Percentiles rank a stretch among this genome's conserved stretches.
Evolutionary conservation across 2,888 invertebrate genomes (phyloP).

Genomic region (Xylota segnis): DNA sequence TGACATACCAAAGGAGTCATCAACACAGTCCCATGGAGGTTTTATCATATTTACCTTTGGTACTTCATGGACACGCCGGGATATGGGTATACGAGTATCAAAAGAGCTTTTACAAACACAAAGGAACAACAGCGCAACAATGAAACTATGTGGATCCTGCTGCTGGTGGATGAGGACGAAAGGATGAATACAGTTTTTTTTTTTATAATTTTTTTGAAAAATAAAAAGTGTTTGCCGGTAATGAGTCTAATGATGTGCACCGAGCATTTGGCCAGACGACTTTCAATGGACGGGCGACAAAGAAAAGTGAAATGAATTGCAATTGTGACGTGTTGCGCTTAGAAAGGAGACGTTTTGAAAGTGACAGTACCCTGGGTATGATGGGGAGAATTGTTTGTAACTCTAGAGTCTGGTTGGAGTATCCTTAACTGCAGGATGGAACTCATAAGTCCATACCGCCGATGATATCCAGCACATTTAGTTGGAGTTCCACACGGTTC

Average conservation of each 20-base stretch:
- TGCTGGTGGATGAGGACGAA: neutral
- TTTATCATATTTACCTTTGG: constrained; percentile 62
- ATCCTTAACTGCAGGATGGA: too few species aligned
- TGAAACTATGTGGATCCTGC: constrained; percentile 35
- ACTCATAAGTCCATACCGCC: too few species aligned
- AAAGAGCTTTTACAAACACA: constrained; percentile 30
- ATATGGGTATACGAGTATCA: constrained; percentile 21
- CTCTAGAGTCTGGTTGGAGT: too few species aligned
- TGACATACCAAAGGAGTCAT: constrained; percentile 57
- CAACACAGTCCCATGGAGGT: constrained; percentile 45
- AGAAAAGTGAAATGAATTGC: constrained; percentile 38
- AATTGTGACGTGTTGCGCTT: constrained; percentile 16
- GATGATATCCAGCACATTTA: too few species aligned
- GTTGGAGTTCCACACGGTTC: too few species aligned
- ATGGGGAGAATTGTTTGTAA: too few species aligned
- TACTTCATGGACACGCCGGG: constrained; percentile 47
- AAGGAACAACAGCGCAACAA: constrained; percentile 52
- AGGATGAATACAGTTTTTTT: neutral
- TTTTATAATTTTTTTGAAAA: neutral
- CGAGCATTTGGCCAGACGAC: constrained; percentile 42
- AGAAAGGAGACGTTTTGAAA: neutral
- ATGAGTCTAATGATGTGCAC: constrained; percentile 67
- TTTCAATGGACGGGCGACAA: constrained; percentile 18
- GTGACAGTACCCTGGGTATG: too few species aligned
- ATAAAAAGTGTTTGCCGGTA: constrained; percentile 19